These are phyloP conservation scores for Saccopteryx leptura DNA, from an alignment of 2,113 vertebrate species.

Conservation along the genomic window DNA sequence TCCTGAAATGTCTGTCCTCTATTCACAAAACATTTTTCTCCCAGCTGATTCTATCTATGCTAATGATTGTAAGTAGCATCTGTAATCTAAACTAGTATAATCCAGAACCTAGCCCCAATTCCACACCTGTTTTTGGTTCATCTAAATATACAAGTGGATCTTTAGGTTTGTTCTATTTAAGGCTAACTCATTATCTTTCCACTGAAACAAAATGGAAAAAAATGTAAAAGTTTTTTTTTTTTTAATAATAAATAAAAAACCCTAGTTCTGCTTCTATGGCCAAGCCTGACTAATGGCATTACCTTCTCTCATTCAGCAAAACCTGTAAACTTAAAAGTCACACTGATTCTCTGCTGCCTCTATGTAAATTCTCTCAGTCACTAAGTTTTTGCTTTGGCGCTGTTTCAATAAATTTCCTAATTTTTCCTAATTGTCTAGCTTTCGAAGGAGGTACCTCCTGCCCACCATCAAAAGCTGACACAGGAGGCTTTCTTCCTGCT, in stretches of 20 bases:
- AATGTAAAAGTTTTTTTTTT: not conserved
- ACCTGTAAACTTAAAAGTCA: not conserved
- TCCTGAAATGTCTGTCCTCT: not conserved
- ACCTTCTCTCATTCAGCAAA: not conserved
- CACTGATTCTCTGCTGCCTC: not conserved
- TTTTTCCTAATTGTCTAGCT: not conserved
- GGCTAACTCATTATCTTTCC: not conserved
- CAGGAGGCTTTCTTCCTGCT: not conserved
- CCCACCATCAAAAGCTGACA: not conserved
- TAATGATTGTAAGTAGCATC: not conserved
- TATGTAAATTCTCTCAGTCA: not conserved
- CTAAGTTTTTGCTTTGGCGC: not conserved
- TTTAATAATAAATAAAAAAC: not conserved
- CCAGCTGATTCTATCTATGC: not conserved
- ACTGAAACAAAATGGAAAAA: not conserved
- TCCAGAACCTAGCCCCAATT: not conserved
- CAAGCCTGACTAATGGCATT: not conserved
- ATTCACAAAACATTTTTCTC: not conserved
- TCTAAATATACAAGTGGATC: not conserved
- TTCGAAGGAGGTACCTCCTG: not conserved
- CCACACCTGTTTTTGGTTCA: not conserved
- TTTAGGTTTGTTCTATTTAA: not conserved
- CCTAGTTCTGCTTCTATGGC: not conserved
- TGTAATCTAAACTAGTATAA: not conserved
- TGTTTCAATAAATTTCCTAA: not conserved